phyloP scores from a whole-genome alignment of 2,113 vertebrate species.

The Probosciger aterrimus region DNA sequence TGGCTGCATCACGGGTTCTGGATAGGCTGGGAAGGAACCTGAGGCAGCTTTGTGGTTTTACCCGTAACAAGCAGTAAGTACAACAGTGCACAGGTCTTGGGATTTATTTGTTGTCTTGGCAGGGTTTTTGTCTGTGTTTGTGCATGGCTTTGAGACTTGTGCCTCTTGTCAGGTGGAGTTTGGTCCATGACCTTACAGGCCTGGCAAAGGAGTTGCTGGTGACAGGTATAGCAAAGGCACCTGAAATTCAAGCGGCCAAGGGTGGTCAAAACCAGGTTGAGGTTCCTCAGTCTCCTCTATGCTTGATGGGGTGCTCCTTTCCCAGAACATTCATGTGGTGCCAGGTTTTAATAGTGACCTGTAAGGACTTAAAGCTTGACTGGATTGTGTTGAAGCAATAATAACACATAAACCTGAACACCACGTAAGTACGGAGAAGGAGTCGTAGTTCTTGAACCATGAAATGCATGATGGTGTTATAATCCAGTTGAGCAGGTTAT shows the following conservation, averaged over 20 bases:
- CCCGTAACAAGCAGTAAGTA: background rate
- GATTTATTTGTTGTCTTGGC: accelerated
- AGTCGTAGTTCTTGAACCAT: background rate
- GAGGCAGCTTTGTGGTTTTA: background rate
- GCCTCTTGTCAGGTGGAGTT: accelerated
- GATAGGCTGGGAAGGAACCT: background rate
- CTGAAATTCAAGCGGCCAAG: background rate
- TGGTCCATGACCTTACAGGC: background rate
- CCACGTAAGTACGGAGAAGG: background rate
- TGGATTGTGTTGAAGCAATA: background rate
- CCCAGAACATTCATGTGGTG: background rate
- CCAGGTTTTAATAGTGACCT: background rate
- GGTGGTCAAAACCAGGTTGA: background rate
- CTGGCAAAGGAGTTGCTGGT: background rate
- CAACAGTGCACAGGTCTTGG: background rate
- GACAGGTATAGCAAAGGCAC: background rate
- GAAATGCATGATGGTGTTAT: background rate
- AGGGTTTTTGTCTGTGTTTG: accelerated
- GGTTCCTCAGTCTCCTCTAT: background rate
- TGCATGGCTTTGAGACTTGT: accelerated
- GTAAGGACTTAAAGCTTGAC: background rate
- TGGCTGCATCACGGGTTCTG: background rate
- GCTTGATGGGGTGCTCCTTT: background rate
- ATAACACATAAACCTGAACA: background rate
- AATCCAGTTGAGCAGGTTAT: background rate